Conservation (phyloP, 2,113 vertebrate genomes). For the Patagioenas fasciata region DNA sequence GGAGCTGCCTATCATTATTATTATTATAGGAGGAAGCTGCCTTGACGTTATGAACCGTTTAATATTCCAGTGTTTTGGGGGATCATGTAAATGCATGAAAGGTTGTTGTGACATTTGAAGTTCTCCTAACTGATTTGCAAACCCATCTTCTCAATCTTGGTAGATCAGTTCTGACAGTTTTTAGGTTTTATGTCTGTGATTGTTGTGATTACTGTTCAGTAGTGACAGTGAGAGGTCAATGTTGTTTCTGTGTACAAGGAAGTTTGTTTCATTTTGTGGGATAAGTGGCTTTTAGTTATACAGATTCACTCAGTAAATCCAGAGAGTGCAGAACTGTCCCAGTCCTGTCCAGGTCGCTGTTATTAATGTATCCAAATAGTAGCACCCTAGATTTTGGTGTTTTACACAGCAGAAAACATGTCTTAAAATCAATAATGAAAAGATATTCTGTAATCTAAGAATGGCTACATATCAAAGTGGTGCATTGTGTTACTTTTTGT, state of each 20-base stretch:
- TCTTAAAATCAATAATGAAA: background rate
- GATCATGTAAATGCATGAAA: slow-evolving; percentile 23
- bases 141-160: background rate
- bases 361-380: background rate
- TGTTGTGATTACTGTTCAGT: background rate
- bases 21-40: background rate
- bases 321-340: background rate
- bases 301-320: background rate
- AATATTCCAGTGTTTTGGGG: background rate
- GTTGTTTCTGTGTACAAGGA: background rate
- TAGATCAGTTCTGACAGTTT: background rate
- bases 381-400: background rate
- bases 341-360: background rate
- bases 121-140: slow-evolving; percentile 5
- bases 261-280: background rate
- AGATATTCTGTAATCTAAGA: background rate
- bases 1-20: background rate
- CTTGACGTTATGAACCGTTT: background rate
- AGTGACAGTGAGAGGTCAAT: background rate
- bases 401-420: background rate
- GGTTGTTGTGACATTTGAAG: slow-evolving; percentile 2
- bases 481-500: background rate
- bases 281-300: background rate
- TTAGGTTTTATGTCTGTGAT: background rate
- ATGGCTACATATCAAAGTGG: background rate